Evolutionary conservation across 2,113 vertebrate species (phyloP), one percentile per base, ranked within the genome.

Genomic region (Oreocharis arfaki): DNA sequence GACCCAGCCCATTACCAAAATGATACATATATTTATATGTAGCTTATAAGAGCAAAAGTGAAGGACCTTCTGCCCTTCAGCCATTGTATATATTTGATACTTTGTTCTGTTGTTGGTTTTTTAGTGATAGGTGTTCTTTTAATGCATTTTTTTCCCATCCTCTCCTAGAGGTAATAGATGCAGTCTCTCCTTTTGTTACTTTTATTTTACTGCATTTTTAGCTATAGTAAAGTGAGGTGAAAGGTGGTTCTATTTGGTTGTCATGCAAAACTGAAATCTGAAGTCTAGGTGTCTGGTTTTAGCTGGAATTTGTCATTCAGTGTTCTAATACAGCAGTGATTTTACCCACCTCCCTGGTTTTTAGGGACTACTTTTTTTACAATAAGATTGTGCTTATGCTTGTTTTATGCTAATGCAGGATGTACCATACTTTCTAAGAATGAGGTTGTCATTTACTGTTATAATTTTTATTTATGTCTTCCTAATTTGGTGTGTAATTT

Each of bases 131-230:
- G 2, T 0, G 1, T n/a, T 70, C 8, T 46, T 61, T 81, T 55
- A 6, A 23, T 70, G 33, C 0, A 0, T 79, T 75, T 71, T 71
- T 83, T 10, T 81, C 39, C 47, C 4, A 15, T 59, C 6, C 1
- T 57, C 3, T 13, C 17, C 9, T 78, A 33, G 35, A 73, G 23
- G 17, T 56, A 28, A 28, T 64, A 64, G 21, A 28, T 73, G 2
- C 11, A 23, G 11, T 73, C 16, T 60, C 24, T 55, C 28, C 3
- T 92, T 83, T 27, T 52, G 35, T 68, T 71, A 8, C 30, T 77
- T 68, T 44, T 46, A 32, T 52, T 87, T 84, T 19, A 64, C 13
- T 33, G 11, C 16, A 20, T 12, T 52, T 73, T 27, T 57, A 47
- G 13, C 27, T 76, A 0, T 9, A 12, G 35, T 30, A 21, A 27